Percentiles rank a stretch among this genome's conserved stretches.
Conservation (phyloP, 2,797 vertebrate species). For the Melanotaenia parkinsoni region DNA sequence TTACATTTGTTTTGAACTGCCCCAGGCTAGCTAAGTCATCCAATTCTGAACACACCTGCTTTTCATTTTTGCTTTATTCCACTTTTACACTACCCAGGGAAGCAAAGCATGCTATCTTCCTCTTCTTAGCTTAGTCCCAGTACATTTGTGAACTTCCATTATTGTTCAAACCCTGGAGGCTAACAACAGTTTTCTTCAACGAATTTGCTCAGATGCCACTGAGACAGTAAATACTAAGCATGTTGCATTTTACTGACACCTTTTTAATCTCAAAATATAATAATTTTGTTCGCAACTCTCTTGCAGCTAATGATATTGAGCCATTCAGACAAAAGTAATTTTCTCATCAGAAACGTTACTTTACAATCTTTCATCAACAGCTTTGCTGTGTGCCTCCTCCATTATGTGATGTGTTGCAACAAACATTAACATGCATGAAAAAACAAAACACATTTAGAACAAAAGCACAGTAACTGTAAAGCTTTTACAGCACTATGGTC, state of each 20-base stretch:
- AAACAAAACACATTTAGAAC: background rate
- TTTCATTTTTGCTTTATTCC: slow-evolving; percentile 31
- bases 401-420: background rate
- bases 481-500: background rate
- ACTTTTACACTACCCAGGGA: slow-evolving; percentile 25
- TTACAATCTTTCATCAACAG: background rate
- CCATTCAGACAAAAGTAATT: background rate
- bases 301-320: background rate
- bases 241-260: background rate
- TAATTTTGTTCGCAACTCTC: background rate
- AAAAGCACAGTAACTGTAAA: background rate
- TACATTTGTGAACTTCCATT: slow-evolving; percentile 37
- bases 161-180: slow-evolving; percentile 19
- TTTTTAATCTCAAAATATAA: slow-evolving; percentile 23
- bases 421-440: background rate
- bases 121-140: slow-evolving; percentile 19
- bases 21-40: slow-evolving; percentile 36
- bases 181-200: slow-evolving; percentile 22
- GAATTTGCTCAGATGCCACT: slow-evolving; percentile 30
- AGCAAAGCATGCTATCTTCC: slow-evolving; percentile 13
- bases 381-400: background rate
- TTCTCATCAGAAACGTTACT: background rate
- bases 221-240: slow-evolving; percentile 18
- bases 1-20: slow-evolving; percentile 35
- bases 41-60: slow-evolving; percentile 46